Evolutionary conservation across 2,113 vertebrate species (phyloP).

Genomic region (Zapornia atra): DNA sequence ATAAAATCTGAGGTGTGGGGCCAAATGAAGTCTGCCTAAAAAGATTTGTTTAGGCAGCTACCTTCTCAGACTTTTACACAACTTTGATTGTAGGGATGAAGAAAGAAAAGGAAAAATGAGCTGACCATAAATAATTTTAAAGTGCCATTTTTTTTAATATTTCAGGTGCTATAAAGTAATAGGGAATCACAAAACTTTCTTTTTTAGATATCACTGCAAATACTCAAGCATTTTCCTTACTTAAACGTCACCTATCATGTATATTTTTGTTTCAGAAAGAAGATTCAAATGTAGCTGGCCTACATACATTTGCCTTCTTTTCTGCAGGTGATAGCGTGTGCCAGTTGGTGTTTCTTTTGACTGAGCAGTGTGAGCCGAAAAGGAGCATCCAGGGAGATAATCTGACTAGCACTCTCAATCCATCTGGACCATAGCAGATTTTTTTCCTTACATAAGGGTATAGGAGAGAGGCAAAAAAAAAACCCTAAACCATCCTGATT

Average conservation of each 20-base stretch:
- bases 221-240: not conserved
- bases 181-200: not conserved
- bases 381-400: not conserved
- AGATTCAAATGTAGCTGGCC: not conserved
- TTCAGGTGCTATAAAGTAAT: not conserved
- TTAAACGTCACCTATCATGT: not conserved
- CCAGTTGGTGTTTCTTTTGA: not conserved
- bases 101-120: not conserved
- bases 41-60: not conserved
- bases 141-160: not conserved
- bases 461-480: not conserved
- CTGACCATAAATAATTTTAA: not conserved
- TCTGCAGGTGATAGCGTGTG: not conserved
- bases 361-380: not conserved
- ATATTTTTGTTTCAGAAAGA: not conserved
- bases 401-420: not conserved
- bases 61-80: not conserved
- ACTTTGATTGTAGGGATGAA: not conserved
- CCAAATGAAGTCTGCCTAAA: not conserved
- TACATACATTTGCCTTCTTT: not conserved
- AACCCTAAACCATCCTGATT: not conserved
- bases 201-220: not conserved
- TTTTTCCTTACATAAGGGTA: not conserved
- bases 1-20: not conserved
- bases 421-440: slow-evolving; percentile 38